Conservation (phyloP, 2,888 invertebrate species). For the Itoplectis maculator region DNA sequence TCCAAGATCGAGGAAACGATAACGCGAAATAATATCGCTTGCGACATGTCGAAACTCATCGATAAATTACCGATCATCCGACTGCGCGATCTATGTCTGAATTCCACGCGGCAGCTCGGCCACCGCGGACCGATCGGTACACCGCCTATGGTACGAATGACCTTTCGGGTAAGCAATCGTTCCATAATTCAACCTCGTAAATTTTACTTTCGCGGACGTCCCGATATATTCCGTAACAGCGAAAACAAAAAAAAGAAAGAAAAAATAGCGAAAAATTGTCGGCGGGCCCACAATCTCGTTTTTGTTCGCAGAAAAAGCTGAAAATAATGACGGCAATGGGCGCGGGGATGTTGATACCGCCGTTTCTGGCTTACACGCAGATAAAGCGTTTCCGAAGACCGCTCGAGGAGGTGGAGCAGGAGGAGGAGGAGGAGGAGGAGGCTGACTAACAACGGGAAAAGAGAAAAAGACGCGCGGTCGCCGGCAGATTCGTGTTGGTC, state of each 20-base stretch:
- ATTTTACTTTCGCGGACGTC: background rate
- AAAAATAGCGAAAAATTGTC: background rate
- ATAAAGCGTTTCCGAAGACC: conserved; percentile 58
- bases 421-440: conserved; percentile 7
- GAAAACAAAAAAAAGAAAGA: too few species aligned
- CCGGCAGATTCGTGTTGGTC: too few species aligned
- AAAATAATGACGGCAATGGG: conserved; percentile 46
- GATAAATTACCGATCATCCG: conserved; percentile 28
- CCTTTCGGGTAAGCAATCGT: conserved; percentile 59
- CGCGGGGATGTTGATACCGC: conserved; percentile 57
- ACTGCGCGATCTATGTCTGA: background rate
- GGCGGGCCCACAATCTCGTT: background rate
- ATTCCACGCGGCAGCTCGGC: conserved; percentile 21
- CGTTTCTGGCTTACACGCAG: conserved; percentile 55
- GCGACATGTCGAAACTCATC: conserved; percentile 46
- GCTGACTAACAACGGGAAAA: too few species aligned
- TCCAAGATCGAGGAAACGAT: too few species aligned
- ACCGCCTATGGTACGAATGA: conserved; percentile 54
- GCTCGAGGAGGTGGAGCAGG: conserved; percentile 23
- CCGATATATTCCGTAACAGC: background rate
- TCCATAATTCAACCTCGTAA: conserved; percentile 2
- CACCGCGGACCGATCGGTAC: conserved; percentile 8
- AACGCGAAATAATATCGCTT: too few species aligned
- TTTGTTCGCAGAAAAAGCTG: conserved; percentile 57
- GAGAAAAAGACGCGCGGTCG: too few species aligned